Base-by-base conservation (phyloP, 2,888 invertebrate genomes). In the Synergus laeviventris region DNA sequence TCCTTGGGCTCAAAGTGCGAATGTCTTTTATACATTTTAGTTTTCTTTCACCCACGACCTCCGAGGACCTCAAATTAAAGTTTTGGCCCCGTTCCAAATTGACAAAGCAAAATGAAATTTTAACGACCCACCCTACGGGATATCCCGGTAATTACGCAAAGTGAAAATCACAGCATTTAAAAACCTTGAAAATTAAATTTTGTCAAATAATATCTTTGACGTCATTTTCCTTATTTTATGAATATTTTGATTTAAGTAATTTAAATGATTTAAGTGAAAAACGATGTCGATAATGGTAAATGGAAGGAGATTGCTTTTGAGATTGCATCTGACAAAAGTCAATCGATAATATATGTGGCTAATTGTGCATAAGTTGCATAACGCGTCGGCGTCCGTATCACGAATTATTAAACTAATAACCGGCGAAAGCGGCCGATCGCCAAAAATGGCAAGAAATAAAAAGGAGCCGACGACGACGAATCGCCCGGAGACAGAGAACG, bases 351-450 rank as follows among this genome's bases (percentile, higher is more conserved):
- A 60, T 36, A 45, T 62, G 74, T 45, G 45, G 74, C 61, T 74
- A 74, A 74, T 74, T 74, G 74, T 42, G 38, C 36, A 18, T 42
- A 45, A n/a, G 49, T 59, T 64, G 75, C 73, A 59, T 59, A 56
- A 73, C 62, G 62, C 62, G 78, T 64, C 73, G 38, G 21, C 54
- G 74, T 86, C 81, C 83, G 83, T 84, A 83, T 84, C 85, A 82
- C 85, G 86, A 87, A 88, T 89, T 56, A 56, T 56, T 87, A 88
- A 87, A 88, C 89, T 88, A 89, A 89, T 88, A 89, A 88, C 85
- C 84, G 84, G 89, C 87, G 89, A 89, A 89, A 90, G 90, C 86
- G 85, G 84, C 82, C 78, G 78, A 82, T 84, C 83, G 87, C 87
- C 89, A 85, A 87, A 90, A 89, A 89, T 88, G 89, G 89, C 84